Percentiles rank a stretch among this genome's conserved stretches.
phyloP scores from a whole-genome alignment of 2,888 invertebrate genomes.

The Agonopterix subpropinquella region DNA sequence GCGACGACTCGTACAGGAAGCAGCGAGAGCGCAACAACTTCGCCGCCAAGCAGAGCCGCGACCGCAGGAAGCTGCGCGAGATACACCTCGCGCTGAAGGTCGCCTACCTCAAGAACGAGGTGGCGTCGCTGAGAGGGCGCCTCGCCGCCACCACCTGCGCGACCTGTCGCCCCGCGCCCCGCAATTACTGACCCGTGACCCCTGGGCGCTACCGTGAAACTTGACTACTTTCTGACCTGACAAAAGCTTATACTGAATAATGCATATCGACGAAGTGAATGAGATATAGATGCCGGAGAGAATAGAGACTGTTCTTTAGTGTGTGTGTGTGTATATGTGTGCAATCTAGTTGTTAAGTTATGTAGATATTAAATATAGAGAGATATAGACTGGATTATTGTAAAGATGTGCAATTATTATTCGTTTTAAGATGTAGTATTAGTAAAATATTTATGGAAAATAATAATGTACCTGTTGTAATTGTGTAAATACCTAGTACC shows the following conservation, averaged over 20 bases:
- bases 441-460: no score
- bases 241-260: not conserved
- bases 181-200: not conserved
- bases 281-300: no score
- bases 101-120: slow-evolving; percentile 77
- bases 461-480: no score
- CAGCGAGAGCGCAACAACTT: slow-evolving; percentile 94
- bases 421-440: not conserved
- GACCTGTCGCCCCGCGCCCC: slow-evolving; percentile 18
- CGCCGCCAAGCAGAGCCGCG: slow-evolving; percentile 95
- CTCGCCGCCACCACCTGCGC: slow-evolving; percentile 28
- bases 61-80: slow-evolving; percentile 91
- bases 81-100: slow-evolving; percentile 94
- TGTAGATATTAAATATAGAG: no score
- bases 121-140: slow-evolving; percentile 33
- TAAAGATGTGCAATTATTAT: not conserved
- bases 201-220: no score
- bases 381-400: not conserved
- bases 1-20: slow-evolving; percentile 91
- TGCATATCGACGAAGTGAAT: not conserved
- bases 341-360: no score
- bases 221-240: not conserved
- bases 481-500: no score
- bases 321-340: not conserved
- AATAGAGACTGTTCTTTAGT: not conserved